Conservation (phyloP, 2,888 invertebrate genomes). For the Euplexia lucipara region DNA sequence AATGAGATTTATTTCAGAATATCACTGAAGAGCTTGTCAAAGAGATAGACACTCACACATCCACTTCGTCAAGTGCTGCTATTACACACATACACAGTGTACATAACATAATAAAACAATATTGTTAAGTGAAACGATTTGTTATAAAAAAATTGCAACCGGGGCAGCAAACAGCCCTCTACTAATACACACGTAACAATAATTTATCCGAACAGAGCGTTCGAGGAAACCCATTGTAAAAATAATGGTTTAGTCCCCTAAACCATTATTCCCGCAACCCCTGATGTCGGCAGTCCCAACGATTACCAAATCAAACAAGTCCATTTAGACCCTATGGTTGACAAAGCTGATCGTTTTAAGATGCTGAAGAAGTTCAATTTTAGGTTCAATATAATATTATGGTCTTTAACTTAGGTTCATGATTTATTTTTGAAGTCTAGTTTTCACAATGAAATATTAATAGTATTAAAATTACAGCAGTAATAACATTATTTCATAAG, state of each 20-base stretch:
- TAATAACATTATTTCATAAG: too few relatives aligned
- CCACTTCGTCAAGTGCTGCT: too few relatives aligned
- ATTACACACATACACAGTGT: too few relatives aligned
- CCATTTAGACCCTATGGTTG: conserved; percentile 45
- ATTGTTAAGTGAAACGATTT: background rate
- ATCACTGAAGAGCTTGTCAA: too few relatives aligned
- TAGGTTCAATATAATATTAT: background rate
- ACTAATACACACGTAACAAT: conserved; percentile 53
- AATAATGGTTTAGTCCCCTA: conserved; percentile 65
- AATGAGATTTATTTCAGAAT: too few relatives aligned
- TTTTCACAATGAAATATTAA: background rate
- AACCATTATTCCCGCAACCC: too few relatives aligned
- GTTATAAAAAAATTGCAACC: background rate
- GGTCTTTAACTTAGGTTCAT: background rate
- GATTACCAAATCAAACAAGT: conserved; percentile 59
- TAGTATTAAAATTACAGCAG: too few relatives aligned
- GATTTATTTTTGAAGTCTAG: background rate
- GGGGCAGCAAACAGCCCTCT: background rate
- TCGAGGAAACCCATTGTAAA: conserved; percentile 54
- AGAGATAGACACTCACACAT: too few relatives aligned
- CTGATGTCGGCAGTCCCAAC: conserved; percentile 22
- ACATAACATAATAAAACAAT: too few relatives aligned
- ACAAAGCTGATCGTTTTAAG: conserved; percentile 26
- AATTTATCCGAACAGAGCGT: conserved; percentile 53
- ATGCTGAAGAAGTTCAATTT: background rate